These are phyloP conservation scores for Amiota minor DNA, from an alignment of 2,888 invertebrate species.

Conservation along the genomic window DNA sequence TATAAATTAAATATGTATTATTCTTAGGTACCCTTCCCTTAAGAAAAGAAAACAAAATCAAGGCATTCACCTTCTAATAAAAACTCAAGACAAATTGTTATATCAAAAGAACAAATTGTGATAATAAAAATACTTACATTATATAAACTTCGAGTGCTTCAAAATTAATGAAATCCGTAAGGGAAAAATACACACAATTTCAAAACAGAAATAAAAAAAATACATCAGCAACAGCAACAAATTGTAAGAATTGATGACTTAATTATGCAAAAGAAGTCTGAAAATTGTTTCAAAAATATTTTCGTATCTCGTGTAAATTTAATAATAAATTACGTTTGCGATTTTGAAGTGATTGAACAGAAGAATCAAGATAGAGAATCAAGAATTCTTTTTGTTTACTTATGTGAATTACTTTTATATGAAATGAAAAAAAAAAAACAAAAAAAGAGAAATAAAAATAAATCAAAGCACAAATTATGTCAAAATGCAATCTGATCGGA, in stretches of 20 bases:
- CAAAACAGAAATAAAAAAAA: neutral
- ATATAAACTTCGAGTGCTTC: neutral
- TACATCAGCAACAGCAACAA: neutral
- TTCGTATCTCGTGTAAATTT: conserved; percentile 1
- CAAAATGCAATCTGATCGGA: conserved; percentile 56
- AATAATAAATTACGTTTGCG: no score
- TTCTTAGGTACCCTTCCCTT: no score
- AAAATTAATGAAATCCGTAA: neutral
- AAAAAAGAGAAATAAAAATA: no score
- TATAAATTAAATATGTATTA: no score
- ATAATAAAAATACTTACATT: conserved; percentile 17
- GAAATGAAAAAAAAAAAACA: conserved; percentile 35
- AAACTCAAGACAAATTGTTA: conserved; percentile 12
- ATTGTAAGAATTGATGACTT: conserved; percentile 7
- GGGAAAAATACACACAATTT: no score
- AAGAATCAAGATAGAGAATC: neutral
- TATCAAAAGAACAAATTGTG: neutral
- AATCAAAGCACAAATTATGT: conserved; percentile 36
- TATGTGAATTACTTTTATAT: conserved; percentile 2
- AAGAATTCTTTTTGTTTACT: neutral
- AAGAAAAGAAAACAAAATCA: no score
- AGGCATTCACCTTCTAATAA: neutral
- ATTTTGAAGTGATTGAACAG: no score
- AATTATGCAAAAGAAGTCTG: conserved; percentile 13
- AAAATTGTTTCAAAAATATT: neutral